Evolutionary conservation across 2,113 vertebrate genomes (phyloP), one percentile per base, ranked within the genome.

Genomic region (Lepidothrix coronata): DNA sequence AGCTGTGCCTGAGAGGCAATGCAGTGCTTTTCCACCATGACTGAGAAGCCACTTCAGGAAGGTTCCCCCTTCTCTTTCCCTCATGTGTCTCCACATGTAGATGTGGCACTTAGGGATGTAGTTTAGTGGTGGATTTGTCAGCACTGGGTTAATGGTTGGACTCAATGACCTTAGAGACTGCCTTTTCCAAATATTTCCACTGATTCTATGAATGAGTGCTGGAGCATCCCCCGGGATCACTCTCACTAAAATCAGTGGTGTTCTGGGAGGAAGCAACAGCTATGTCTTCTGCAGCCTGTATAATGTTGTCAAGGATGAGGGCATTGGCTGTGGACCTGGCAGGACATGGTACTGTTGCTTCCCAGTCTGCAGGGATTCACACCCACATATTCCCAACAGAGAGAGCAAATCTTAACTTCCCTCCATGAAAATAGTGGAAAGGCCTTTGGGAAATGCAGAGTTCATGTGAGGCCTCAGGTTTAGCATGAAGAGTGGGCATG

Each of bases 341-440:
- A 83, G 0, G 8, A 51, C 5, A 2, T 0, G 3, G 24, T 23
- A 5, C 44, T 65, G 67, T 77, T 0, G 0, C 27, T 89, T 14
- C 41, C 28, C 37, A 62, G 59, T 41, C 65, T 7, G 11, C 51
- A 66, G 46, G 46, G 61, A 85, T 62, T 83, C n/a, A 31, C 27
- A 35, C 11, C 6, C 33, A 57, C 14, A 3, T 54, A 7, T 37
- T 79, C 44, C 33, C 1, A 3, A n/a, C 9, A 68, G 7, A 55
- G 17, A 62, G 39, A 49, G 24, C 48, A 48, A 52, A 65, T 57
- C 46, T 78, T 66, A 74, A 54, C 48, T 63, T 55, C 25, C 10
- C 52, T 57, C 18, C 2, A 19, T 6, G 11, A 51, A 77, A 84
- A 57, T 7, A 68, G 30, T 52, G 14, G 41, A 72, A 93, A 76